Base-by-base conservation (phyloP, 2,113 vertebrate species). In the Motacilla tschutschensis region DNA sequence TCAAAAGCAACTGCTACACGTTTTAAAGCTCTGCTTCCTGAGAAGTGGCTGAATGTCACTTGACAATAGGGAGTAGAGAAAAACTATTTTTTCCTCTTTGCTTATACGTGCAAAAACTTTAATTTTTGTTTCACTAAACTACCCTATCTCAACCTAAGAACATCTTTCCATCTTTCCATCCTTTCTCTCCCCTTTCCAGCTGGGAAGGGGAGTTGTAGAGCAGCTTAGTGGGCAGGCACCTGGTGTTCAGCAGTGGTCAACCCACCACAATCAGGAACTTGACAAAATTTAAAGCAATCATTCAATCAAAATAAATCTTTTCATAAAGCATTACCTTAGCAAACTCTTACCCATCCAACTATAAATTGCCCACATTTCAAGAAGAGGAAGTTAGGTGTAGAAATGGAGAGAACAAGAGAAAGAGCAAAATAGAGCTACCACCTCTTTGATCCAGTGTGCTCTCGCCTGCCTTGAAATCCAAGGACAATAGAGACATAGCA, bases 401-500 rank as follows among this genome's bases (percentile, higher is more conserved):
- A 51, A 70, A 60, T 17, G 0, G 17, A 21, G 3, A 31, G 3
- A 31, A 12, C 3, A 20, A 79, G 17, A 51, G 5, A 59, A 15
- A 41, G 4, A 58, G 17, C 10, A 51, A 60, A 51, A 17, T 3
- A 70, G 8, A 60, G 26, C 17, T 36, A 20, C 26, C 2, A 20
- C 26, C 8, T 36, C n/a, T 36, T 41, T 13, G 12, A 59, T 24
- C 5, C 31, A 50, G 16, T 12, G 12, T 18, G 12, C 6, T 48
- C 19, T 35, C 17, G 31, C 31, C 20, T 51, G 2, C 20, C 18
- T 11, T 25, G 8, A 51, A 59, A 20, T 8, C 10, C 5, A 69
- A 36, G 26, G 8, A 26, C 10, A 36, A 26, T 1, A 43, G 1
- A 7, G 10, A 36, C 20, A 25, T 5, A 31, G 7, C 1, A 36